Evolutionary conservation across 64 coral and sea anemone genomes (phyloP).

Genomic region (Orbicella faveolata): DNA sequence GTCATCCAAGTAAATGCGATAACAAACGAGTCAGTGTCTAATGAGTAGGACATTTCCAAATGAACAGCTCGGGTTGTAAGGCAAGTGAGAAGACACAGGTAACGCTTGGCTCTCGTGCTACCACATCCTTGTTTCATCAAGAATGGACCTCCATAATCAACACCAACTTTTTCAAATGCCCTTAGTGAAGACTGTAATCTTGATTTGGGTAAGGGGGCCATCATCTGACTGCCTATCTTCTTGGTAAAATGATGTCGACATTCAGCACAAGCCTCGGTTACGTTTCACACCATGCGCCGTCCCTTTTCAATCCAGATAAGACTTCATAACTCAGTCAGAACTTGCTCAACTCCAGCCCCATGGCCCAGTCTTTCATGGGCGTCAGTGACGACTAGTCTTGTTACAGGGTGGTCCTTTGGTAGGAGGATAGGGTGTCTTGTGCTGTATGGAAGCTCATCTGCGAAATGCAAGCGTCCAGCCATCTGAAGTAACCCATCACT

Average conservation of each 20-base stretch:
- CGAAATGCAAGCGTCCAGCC: slow-evolving; percentile 38
- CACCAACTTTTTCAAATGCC: background rate
- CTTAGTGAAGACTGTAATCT: slow-evolving; percentile 2
- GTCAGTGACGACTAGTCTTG: slow-evolving; percentile 33
- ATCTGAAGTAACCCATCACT: slow-evolving; percentile 18
- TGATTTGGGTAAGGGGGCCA: slow-evolving; percentile 22
- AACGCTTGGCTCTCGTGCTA: slow-evolving; percentile 10
- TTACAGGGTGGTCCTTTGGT: slow-evolving; percentile 39
- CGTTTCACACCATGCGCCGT: slow-evolving; percentile 32
- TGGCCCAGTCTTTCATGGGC: slow-evolving; percentile 32
- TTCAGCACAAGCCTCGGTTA: slow-evolving; percentile 26
- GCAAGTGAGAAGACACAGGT: slow-evolving; percentile 48
- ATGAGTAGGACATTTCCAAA: slow-evolving; percentile 36
- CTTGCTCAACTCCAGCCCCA: slow-evolving; percentile 30
- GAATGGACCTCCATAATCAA: slow-evolving; percentile 35
- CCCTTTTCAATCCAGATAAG: slow-evolving; percentile 48
- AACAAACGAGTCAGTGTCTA: slow-evolving; percentile 47
- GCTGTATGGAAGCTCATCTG: slow-evolving; percentile 34
- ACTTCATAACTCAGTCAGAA: slow-evolving; percentile 31
- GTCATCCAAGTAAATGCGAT: slow-evolving; percentile 45
- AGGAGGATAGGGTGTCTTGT: slow-evolving; percentile 61
- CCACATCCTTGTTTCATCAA: slow-evolving; percentile 32
- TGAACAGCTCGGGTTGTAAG: slow-evolving; percentile 38
- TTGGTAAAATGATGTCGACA: slow-evolving; percentile 28
- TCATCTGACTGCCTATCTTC: slow-evolving; percentile 36